Base-by-base conservation (phyloP, 2,113 vertebrate genomes). In the Pterocles orientalis region DNA sequence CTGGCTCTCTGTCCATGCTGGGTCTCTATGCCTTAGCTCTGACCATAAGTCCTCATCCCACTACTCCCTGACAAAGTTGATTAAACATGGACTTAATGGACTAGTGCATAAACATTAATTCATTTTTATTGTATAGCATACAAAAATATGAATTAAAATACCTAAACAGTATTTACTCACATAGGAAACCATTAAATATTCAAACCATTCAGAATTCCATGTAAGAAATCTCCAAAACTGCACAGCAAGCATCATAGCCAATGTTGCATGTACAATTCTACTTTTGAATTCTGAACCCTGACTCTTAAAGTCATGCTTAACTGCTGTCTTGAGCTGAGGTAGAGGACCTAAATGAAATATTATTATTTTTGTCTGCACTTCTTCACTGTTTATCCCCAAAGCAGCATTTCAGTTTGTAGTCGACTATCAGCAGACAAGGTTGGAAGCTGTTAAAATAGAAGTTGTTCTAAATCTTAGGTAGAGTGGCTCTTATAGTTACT, bases 211-310 rank as follows among this genome's bases (percentile, higher is more conserved):
- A 64, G n/a, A 79, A 93, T 62, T 78, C 21, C 9, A 36, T 21
- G 20, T 14, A 84, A 78, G 33, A 85, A 79, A 79, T 58, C 12
- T 60, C 48, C 7, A 79, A 78, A 87, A 88, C 3, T 60, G 29
- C 29, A 72, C 31, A 76, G 39, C 16, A 66, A 70, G 62, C 36
- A 51, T 18, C 36, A 62, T 2, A 31, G 34, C 10, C 26, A 80
- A 15, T 0, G 1, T 3, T 86, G 45, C 29, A 75, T 2, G 1
- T n/a, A 47, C 20, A 58, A 41, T 53, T 71, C 56, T 65, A 29
- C 41, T 60, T 71, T 17, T 57, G 39, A 91, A 76, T 82, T 80
- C 68, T 80, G 57, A 80, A 47, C 29, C 9, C 41, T 54, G 28
- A 82, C 28, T 50, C 70, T n/a, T 73, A 21, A 91, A 71, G 56